Conservation (phyloP, 2,888 invertebrate species). For the Drosophila formosana region DNA sequence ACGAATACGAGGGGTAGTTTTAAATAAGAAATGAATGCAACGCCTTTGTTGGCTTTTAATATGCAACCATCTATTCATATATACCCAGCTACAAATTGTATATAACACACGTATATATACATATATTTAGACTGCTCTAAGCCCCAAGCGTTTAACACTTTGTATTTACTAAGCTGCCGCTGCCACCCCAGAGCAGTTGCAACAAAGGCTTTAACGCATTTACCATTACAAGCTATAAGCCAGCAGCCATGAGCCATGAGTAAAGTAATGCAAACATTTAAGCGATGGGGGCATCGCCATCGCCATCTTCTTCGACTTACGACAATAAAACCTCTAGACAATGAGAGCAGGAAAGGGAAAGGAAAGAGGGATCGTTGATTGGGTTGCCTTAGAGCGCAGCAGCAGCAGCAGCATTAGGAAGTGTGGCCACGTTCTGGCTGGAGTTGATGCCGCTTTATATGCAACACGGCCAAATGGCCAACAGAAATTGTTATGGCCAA, state of each 20-base stretch:
- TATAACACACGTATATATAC: background rate
- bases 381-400: slow-evolving; percentile 56
- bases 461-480: slow-evolving; percentile 31
- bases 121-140: slow-evolving; percentile 19
- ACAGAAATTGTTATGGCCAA: slow-evolving; percentile 50
- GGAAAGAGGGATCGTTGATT: slow-evolving; percentile 56
- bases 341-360: background rate
- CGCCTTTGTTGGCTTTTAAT: slow-evolving; percentile 61
- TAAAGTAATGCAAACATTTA: slow-evolving; percentile 48
- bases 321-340: slow-evolving; percentile 50
- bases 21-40: slow-evolving; percentile 75
- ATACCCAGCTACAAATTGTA: too few species aligned
- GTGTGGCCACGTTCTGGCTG: slow-evolving; percentile 54
- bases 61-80: slow-evolving; percentile 18
- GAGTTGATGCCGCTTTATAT: slow-evolving; percentile 40
- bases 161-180: slow-evolving; percentile 59
- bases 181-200: slow-evolving; percentile 17
- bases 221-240: slow-evolving; percentile 63
- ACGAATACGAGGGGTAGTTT: slow-evolving; percentile 37
- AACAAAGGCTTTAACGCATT: slow-evolving; percentile 67
- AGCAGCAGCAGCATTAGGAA: slow-evolving; percentile 59
- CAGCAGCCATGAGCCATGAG: slow-evolving; percentile 42
- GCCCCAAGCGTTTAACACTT: slow-evolving; percentile 70
- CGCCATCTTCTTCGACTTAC: slow-evolving; percentile 50
- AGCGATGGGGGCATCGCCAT: slow-evolving; percentile 3